Evolutionary conservation across 1,140 invertebrate genomes (phyloP).

Genomic region (Chlorops oryzae): DNA sequence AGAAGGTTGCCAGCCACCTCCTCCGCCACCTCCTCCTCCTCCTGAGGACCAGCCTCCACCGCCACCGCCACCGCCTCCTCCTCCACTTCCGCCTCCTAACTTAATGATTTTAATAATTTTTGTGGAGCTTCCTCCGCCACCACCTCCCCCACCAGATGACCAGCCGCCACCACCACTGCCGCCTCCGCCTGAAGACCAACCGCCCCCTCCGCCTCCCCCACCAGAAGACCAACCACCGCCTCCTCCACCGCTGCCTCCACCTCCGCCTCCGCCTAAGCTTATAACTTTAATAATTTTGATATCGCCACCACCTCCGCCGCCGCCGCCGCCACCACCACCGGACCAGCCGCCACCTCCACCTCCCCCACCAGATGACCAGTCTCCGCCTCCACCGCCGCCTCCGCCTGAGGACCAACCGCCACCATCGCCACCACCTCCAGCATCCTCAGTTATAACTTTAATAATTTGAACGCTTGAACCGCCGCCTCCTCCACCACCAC

Average conservation of each 20-base stretch:
- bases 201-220: conserved; percentile 17
- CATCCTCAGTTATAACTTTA: conserved; percentile 17
- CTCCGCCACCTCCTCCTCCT: conserved; percentile 23
- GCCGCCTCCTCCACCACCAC: conserved; percentile 28
- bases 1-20: conserved; percentile 39
- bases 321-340: conserved; percentile 21
- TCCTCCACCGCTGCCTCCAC: conserved; percentile 12
- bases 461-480: conserved; percentile 14
- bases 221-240: conserved; percentile 22
- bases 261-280: conserved; percentile 24
- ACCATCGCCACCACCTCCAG: conserved; percentile 17
- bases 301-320: conserved; percentile 25
- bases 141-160: conserved; percentile 19
- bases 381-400: conserved; percentile 19
- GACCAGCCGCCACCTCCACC: conserved; percentile 19
- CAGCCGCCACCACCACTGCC: conserved; percentile 22
- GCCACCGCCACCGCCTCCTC: conserved; percentile 24
- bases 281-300: conserved; percentile 34
- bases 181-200: conserved; percentile 17
- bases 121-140: conserved; percentile 12
- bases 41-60: conserved; percentile 11
- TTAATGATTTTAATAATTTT: conserved; percentile 30
- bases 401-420: conserved; percentile 9
- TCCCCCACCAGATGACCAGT: conserved; percentile 2
- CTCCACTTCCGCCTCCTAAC: conserved; percentile 20